phyloP scores from a whole-genome alignment of 2,113 vertebrate genomes.

The Vulpes ferrilata region DNA sequence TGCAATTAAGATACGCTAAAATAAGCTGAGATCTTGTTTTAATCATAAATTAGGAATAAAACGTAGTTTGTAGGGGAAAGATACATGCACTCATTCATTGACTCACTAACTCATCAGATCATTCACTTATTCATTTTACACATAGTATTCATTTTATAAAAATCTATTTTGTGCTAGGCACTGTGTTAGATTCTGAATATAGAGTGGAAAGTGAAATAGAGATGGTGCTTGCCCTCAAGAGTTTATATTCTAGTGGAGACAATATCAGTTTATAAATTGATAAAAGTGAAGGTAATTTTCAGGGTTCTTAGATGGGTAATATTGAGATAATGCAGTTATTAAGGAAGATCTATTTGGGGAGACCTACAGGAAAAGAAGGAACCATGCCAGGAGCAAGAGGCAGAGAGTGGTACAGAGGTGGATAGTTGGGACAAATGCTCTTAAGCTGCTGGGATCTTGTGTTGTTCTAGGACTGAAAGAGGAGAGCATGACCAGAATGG shows the following conservation, averaged over 20 bases:
- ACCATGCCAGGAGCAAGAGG: not conserved
- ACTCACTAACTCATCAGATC: not conserved
- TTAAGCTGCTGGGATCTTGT: not conserved
- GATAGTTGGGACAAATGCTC: not conserved
- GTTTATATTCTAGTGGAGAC: not conserved
- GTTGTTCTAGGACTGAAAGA: not conserved
- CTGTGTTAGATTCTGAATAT: not conserved
- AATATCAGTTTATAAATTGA: not conserved
- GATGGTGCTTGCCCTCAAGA: not conserved
- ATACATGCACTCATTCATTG: not conserved
- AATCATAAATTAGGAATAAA: conserved; percentile 1
- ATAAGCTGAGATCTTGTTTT: conserved; percentile 31
- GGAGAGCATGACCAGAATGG: not conserved
- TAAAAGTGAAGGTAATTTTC: not conserved
- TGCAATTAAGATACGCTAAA: not conserved
- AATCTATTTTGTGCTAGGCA: not conserved
- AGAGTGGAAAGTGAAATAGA: not conserved
- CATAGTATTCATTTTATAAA: not conserved
- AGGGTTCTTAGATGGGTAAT: not conserved
- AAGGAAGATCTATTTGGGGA: not conserved
- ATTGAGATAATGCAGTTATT: not conserved
- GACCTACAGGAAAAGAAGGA: not conserved
- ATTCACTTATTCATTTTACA: conserved; percentile 18
- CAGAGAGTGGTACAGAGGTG: not conserved
- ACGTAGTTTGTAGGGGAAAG: not conserved